Evolutionary conservation across 1,140 invertebrate species (phyloP), one percentile per base, ranked within the genome.

Genomic region (Agrypnia vestita): DNA sequence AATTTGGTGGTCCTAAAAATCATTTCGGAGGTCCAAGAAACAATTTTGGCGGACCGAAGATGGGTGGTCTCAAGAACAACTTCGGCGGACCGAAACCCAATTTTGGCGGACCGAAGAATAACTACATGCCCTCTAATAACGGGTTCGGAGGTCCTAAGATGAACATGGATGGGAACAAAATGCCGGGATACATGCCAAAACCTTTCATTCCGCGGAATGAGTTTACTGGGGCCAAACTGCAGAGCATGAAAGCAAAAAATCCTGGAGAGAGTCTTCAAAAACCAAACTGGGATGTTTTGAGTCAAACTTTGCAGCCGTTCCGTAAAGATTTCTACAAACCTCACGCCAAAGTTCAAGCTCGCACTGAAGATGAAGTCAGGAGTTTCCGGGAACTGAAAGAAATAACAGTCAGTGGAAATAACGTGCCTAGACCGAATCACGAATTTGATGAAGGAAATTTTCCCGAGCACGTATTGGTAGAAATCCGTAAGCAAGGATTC

Each of bases 251-350:
- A 85, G 91, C 90, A 21, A 94, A 94, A 84, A 92, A 92, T 84
- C 93, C 96, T 21, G 97, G 96, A 67, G 94, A 94, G 73, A 91
- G 91, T 69, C 87, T 98, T 55, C 91, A 94, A 4, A 96, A 96
- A 85, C 96, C 96, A 8, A 92, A 91, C 78, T 99, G 97, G 97
- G 95, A 97, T 83, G 85, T 94, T 76, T 19, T 83, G 12, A 86
- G 88, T 17, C 84, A 89, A 78, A 92, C 93, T 74, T 87, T 99
- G 25, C 92, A 94, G 81, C 93, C 94, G 47, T 98, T 99, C 86
- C 91, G 94, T 78, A 99, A 99, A 89, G 95, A 98, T 88, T 96
- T 99, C 85, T 99, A 99, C 86, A 91, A 93, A 77, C 95, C 97
- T 64, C 95, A 97, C 87, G 91, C 92, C 4, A 94, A 94, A 89